Evolutionary conservation across 2,113 vertebrate genomes (phyloP).

Genomic region (Pheucticus melanocephalus): DNA sequence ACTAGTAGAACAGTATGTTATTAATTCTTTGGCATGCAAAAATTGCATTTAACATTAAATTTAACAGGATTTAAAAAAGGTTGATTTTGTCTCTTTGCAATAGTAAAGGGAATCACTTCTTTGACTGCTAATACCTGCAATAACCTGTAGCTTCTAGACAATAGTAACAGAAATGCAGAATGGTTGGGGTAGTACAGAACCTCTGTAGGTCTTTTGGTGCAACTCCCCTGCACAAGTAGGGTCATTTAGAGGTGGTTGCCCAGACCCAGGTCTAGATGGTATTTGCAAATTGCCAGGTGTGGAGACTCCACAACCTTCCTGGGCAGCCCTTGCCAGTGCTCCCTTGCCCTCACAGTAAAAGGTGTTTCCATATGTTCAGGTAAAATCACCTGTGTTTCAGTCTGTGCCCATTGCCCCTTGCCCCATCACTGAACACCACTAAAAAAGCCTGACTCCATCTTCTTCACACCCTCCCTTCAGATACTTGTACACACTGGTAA

Average conservation of each 20-base stretch:
- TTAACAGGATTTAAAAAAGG: neutral
- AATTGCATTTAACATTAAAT: neutral
- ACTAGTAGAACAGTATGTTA: neutral
- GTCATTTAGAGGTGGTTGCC: neutral
- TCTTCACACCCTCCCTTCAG: neutral
- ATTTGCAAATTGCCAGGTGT: neutral
- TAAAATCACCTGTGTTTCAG: neutral
- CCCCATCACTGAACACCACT: too few relatives aligned
- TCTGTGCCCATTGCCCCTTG: neutral
- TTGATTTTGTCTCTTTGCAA: neutral
- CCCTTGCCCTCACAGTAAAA: neutral
- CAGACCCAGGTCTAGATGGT: neutral
- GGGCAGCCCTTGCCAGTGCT: neutral
- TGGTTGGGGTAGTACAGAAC: neutral
- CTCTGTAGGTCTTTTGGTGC: neutral
- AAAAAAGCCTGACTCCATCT: neutral
- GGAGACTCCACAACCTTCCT: neutral
- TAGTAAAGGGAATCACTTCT: neutral
- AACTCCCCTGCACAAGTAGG: neutral
- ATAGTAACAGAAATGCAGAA: neutral
- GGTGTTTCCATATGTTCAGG: neutral
- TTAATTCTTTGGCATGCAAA: neutral
- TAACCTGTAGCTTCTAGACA: neutral
- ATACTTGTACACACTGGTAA: neutral
- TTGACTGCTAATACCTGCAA: neutral